Conservation (phyloP, 2,113 vertebrate species). For the Toxotes jaculatrix region DNA sequence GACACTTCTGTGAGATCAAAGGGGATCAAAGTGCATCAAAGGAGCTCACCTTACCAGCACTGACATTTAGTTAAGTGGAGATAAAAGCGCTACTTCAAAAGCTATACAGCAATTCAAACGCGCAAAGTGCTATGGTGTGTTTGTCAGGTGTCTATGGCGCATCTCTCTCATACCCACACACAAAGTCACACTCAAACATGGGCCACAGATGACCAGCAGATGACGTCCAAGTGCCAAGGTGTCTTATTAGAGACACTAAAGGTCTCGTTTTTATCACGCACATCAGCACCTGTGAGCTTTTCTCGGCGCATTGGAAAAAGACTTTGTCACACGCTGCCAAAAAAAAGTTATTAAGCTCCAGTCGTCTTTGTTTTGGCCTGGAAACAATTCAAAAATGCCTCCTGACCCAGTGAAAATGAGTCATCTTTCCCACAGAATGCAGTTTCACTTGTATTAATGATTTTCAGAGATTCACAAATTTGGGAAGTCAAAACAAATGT, state of each 20-base stretch:
- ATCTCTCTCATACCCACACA: background rate
- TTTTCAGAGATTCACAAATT: background rate
- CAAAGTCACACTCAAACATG: background rate
- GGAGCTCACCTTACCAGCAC: slow-evolving; percentile 70
- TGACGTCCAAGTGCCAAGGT: slow-evolving; percentile 72
- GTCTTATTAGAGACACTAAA: background rate
- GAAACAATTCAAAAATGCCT: background rate
- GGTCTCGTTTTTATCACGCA: slow-evolving; percentile 9
- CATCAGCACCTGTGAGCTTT: slow-evolving; percentile 23
- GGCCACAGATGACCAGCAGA: slow-evolving; percentile 62
- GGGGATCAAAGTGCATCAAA: slow-evolving; percentile 78
- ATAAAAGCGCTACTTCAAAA: slow-evolving; percentile 82
- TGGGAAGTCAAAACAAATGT: background rate
- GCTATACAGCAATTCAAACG: slow-evolving; percentile 72
- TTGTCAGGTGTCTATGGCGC: slow-evolving; percentile 62
- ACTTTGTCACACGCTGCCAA: background rate
- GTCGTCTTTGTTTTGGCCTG: too few relatives aligned
- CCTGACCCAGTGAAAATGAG: too few relatives aligned
- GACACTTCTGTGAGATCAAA: slow-evolving; percentile 81
- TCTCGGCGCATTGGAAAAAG: background rate
- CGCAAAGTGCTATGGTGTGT: slow-evolving; percentile 58
- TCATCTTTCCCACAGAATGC: too few relatives aligned
- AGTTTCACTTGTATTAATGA: background rate
- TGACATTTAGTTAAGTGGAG: slow-evolving; percentile 79
- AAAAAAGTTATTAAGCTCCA: background rate